A percentile compares a stretch with the other conserved stretches of the same genome.
These are phyloP conservation scores for Pollenia amentaria DNA, from an alignment of 2,888 invertebrate genomes.

Conservation along the genomic window DNA sequence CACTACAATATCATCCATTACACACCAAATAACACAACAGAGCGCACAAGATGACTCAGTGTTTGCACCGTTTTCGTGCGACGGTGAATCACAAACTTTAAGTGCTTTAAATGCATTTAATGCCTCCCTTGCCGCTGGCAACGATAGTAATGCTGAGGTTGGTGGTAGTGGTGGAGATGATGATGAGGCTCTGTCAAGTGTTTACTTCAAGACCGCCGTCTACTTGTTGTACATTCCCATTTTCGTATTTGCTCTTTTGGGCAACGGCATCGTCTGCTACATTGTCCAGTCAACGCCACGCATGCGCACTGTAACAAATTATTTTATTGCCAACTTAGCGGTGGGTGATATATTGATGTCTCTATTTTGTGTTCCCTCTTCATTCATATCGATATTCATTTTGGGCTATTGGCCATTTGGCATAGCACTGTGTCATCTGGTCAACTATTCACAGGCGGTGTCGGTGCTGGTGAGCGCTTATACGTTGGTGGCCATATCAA, in stretches of 20 bases:
- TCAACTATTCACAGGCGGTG: conserved; percentile 92
- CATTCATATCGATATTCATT: conserved; percentile 92
- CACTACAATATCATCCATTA: conserved; percentile 66
- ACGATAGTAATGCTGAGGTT: conserved; percentile 42
- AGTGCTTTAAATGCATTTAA: conserved; percentile 53
- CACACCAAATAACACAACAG: conserved; percentile 39
- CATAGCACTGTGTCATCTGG: conserved; percentile 90
- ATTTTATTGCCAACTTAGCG: conserved; percentile 95
- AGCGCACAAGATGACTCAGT: conserved; percentile 30
- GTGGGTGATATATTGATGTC: conserved; percentile 96
- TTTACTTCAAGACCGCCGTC: conserved; percentile 88
- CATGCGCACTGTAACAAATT: conserved; percentile 97
- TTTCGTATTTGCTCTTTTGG: conserved; percentile 89
- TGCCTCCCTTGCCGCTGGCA: conserved; percentile 30
- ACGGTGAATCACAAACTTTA: conserved; percentile 72
- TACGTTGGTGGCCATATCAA: conserved; percentile 94
- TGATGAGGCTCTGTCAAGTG: conserved; percentile 83
- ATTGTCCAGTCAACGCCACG: conserved; percentile 92
- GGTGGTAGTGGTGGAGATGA: conserved; percentile 74
- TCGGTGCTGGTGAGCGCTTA: conserved; percentile 94
- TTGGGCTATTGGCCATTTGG: conserved; percentile 96
- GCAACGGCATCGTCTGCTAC: conserved; percentile 93
- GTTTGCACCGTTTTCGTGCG: conserved; percentile 77
- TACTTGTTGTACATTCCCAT: conserved; percentile 90
- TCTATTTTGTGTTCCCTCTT: conserved; percentile 95